These are phyloP conservation scores for Apamea monoglypha DNA, from an alignment of 2,888 invertebrate species.

Conservation along the genomic window DNA sequence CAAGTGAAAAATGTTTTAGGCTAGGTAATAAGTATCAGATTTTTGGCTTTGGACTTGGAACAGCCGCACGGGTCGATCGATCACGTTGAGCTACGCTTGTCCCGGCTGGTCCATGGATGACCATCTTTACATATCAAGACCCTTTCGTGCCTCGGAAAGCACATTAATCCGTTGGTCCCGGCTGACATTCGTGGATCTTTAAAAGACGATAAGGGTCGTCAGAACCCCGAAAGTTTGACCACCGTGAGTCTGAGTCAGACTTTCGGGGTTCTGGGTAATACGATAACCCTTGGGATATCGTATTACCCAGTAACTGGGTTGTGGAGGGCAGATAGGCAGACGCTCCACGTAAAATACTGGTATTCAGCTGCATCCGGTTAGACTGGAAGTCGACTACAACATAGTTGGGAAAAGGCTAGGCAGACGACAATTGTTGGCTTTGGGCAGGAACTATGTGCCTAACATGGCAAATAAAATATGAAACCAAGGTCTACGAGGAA, in stretches of 20 bases:
- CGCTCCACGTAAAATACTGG: background rate
- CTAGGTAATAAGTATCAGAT: background rate
- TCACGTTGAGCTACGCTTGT: background rate
- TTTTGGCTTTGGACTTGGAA: background rate
- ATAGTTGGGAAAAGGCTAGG: background rate
- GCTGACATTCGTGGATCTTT: background rate
- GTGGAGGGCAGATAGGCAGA: background rate
- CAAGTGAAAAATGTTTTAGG: background rate
- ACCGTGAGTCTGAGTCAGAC: background rate
- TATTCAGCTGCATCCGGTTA: too few species aligned
- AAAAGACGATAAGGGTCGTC: background rate
- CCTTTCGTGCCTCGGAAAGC: background rate
- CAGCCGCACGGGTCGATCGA: background rate
- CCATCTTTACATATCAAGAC: background rate
- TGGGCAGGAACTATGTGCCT: background rate
- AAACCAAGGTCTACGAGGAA: background rate
- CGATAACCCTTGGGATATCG: too few species aligned
- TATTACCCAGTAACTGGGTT: background rate
- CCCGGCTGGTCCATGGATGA: background rate
- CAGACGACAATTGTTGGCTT: background rate
- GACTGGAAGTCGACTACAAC: background rate
- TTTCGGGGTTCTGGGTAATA: too few species aligned
- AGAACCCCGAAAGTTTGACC: background rate
- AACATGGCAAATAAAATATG: background rate
- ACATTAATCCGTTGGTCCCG: background rate